A percentile compares a stretch with the other conserved stretches of the same genome.
Conservation (phyloP, 2,113 vertebrate species). For the Callopanchax toddi region DNA sequence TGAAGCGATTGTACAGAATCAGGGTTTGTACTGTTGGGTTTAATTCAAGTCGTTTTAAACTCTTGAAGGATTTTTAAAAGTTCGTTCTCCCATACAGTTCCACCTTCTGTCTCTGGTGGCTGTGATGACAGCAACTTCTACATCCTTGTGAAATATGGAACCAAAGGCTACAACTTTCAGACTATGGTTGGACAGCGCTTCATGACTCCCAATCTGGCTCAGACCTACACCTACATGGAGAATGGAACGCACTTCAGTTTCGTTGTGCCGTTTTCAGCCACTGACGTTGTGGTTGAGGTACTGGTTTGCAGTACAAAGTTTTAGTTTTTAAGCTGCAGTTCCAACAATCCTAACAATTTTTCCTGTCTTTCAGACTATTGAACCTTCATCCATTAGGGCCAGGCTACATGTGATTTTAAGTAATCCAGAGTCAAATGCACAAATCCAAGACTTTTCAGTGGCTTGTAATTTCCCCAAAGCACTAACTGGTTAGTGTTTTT, state of each 20-base stretch:
- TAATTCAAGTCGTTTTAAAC: no score
- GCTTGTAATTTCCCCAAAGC: slow-evolving; percentile 56
- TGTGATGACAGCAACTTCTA: slow-evolving; percentile 67
- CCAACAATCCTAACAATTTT: background rate
- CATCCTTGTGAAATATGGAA: slow-evolving; percentile 61
- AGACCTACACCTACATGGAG: slow-evolving; percentile 45
- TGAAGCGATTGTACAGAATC: slow-evolving; percentile 41
- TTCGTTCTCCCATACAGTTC: slow-evolving; percentile 28
- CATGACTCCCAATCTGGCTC: slow-evolving; percentile 52
- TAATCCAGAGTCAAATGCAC: slow-evolving; percentile 20
- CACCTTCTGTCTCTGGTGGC: slow-evolving; percentile 44
- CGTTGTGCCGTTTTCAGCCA: slow-evolving; percentile 47
- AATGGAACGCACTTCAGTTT: slow-evolving; percentile 71
- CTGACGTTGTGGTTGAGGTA: slow-evolving; percentile 60
- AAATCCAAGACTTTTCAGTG: slow-evolving; percentile 56
- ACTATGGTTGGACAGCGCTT: slow-evolving; percentile 45
- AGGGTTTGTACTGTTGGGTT: slow-evolving; percentile 43
- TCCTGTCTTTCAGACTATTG: slow-evolving; percentile 51
- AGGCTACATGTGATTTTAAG: slow-evolving; percentile 56
- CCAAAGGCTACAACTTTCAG: slow-evolving; percentile 39
- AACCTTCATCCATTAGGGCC: slow-evolving; percentile 33
- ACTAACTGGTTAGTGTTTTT: slow-evolving; percentile 53
- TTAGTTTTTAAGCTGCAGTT: background rate
- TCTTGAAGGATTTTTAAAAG: no score
- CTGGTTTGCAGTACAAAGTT: no score